Percentiles rank a stretch among this genome's conserved stretches.
Conservation (phyloP, 2,797 vertebrate species). For the Pogonophryne albipinna region DNA sequence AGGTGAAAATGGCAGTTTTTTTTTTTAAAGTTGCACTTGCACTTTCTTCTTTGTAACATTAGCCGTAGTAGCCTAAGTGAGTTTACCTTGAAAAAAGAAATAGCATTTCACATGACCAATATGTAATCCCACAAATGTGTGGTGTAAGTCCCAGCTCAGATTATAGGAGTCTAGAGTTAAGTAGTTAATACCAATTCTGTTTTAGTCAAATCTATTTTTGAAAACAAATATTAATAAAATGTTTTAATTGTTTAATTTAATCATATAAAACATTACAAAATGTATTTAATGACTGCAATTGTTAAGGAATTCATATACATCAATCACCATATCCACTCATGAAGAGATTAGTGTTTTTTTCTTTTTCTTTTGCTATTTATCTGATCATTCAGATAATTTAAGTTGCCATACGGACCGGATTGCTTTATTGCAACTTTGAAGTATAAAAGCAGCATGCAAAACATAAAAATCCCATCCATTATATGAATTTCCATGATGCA, state of each 20-base stretch:
- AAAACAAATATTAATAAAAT: too few relatives aligned
- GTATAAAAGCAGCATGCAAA: slow-evolving; percentile 72
- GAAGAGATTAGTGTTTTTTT: slow-evolving; percentile 20
- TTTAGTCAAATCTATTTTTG: neutral
- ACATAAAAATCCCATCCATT: slow-evolving; percentile 62
- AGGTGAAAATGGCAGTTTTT: neutral
- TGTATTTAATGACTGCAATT: slow-evolving; percentile 3
- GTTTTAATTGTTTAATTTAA: too few relatives aligned
- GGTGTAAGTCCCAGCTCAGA: neutral
- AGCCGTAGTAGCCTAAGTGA: neutral
- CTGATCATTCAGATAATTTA: slow-evolving; percentile 43
- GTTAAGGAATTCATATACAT: slow-evolving; percentile 12
- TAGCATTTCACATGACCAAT: neutral
- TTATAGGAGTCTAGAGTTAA: neutral
- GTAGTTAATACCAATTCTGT: neutral
- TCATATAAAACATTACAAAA: neutral
- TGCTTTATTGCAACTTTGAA: slow-evolving; percentile 48
- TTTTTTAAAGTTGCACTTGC: neutral
- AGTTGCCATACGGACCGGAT: slow-evolving; percentile 42
- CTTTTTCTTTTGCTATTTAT: slow-evolving; percentile 63
- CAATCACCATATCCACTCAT: slow-evolving; percentile 10
- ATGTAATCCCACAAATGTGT: neutral
- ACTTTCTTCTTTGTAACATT: neutral
- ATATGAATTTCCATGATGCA: slow-evolving; percentile 67
- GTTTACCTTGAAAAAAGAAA: neutral